Evolutionary conservation across 2,888 invertebrate species (phyloP).

Genomic region (Spodoptera exigua): DNA sequence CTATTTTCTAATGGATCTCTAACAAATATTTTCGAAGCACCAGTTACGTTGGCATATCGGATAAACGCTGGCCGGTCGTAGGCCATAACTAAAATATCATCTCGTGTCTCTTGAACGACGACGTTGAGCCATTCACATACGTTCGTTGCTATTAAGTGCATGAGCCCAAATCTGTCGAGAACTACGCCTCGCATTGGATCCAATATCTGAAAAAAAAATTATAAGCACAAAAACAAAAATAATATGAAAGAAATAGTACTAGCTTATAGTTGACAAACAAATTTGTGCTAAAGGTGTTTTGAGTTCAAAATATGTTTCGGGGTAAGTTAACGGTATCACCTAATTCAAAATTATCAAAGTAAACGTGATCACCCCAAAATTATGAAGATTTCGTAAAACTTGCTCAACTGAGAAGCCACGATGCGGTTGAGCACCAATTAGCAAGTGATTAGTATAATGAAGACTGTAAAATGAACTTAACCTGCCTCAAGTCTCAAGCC

Average conservation of each 20-base stretch:
- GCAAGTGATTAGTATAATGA: constrained; percentile 42
- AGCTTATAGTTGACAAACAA: too few species aligned
- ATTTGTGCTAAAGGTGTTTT: not conserved
- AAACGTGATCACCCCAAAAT: constrained; percentile 10
- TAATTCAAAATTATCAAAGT: not conserved
- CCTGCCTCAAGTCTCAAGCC: constrained; percentile 20
- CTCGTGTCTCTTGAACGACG: constrained; percentile 95
- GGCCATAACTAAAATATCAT: constrained; percentile 91
- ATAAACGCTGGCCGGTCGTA: constrained; percentile 74
- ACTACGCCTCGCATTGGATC: constrained; percentile 86
- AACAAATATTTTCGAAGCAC: constrained; percentile 66
- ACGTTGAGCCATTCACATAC: constrained; percentile 97
- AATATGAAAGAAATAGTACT: too few species aligned
- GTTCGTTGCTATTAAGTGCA: constrained; percentile 98
- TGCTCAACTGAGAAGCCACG: constrained; percentile 12
- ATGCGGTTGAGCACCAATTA: constrained; percentile 37
- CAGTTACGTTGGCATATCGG: constrained; percentile 78
- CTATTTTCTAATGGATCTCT: constrained; percentile 68
- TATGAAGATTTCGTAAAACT: constrained; percentile 18
- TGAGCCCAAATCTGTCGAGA: constrained; percentile 94
- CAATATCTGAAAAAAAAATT: constrained; percentile 69
- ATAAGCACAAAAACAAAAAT: too few species aligned
- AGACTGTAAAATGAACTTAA: constrained; percentile 39
- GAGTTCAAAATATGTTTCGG: not conserved
- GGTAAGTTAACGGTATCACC: constrained; percentile 1